Evolutionary conservation across 2,113 vertebrate genomes (phyloP).

Genomic region (cat (Felis catus)): F.catus_Fca126_mat1.0 CM031413.1:110630501-110631000

Average conservation of each 20-base stretch:
- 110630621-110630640: not conserved
- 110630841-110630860: not conserved
- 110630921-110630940: conserved; percentile 24
- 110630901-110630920: not conserved
- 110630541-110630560: not conserved
- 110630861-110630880: conserved; percentile 9
- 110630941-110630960: not conserved
- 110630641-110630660: not conserved
- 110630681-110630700: not conserved
- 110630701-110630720: not conserved
- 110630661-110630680: not conserved
- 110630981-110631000: not conserved
- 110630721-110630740: not conserved
- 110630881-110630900: conserved; percentile 7
- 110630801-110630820: not conserved
- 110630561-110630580: not conserved
- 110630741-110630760: not conserved
- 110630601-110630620: not conserved
- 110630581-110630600: not conserved
- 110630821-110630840: not conserved
- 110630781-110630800: conserved; percentile 23
- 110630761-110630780: not conserved
- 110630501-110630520: not conserved
- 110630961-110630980: not conserved
- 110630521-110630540: not conserved